Percentiles rank a stretch among this genome's conserved stretches.
phyloP scores from a whole-genome alignment of 2,113 vertebrate genomes.

The Rhinopomastus cyanomelas region DNA sequence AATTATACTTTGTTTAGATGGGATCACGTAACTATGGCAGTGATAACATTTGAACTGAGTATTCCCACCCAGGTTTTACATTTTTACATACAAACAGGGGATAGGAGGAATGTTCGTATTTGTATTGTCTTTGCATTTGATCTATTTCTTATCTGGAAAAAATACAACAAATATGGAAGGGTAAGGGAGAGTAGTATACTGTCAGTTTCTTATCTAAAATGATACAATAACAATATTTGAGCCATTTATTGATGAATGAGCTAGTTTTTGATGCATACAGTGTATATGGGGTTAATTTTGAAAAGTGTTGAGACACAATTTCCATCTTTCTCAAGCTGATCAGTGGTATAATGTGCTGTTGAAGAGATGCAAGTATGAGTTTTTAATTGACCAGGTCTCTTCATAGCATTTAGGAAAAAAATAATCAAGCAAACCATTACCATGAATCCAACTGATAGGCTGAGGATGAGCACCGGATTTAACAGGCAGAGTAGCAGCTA shows the following conservation, averaged over 20 bases:
- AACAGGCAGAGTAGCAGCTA: conserved; percentile 48
- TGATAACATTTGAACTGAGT: neutral
- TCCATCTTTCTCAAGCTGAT: neutral
- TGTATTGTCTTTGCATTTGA: neutral
- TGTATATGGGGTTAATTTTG: neutral
- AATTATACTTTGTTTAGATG: neutral
- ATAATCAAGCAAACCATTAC: conserved; percentile 6
- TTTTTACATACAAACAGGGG: neutral
- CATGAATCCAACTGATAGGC: conserved; percentile 34
- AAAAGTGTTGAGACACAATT: neutral
- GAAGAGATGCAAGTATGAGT: neutral
- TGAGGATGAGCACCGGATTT: conserved; percentile 39
- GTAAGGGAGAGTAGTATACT: neutral
- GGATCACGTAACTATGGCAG: neutral
- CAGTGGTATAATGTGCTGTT: neutral
- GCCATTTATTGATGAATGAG: neutral
- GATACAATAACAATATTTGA: neutral
- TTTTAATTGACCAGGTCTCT: conserved; percentile 19
- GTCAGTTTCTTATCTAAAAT: neutral
- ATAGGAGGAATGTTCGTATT: neutral
- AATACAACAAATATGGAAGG: neutral
- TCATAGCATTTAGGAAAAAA: conserved; percentile 32
- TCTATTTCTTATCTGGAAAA: neutral
- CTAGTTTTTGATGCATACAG: neutral
- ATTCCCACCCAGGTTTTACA: neutral